Conservation (phyloP, 2,888 invertebrate genomes). For the Apamea crenata region DNA sequence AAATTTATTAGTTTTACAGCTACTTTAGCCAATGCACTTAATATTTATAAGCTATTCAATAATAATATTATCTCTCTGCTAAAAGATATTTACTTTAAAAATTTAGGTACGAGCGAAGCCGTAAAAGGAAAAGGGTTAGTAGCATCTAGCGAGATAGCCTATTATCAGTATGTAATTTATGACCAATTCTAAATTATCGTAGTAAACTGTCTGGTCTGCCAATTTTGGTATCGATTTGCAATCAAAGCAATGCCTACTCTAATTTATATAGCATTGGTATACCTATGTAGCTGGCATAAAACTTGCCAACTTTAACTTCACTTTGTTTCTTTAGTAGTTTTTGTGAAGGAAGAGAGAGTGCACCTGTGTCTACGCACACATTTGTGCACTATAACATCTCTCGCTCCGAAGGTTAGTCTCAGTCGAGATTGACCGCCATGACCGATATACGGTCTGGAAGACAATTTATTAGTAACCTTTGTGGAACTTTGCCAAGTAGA, state of each 20-base stretch:
- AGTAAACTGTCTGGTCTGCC: not conserved
- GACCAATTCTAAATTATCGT: not conserved
- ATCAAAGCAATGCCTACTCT: not conserved
- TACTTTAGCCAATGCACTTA: too few species aligned
- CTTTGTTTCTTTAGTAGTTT: not conserved
- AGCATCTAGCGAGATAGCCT: conserved; percentile 10
- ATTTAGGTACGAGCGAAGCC: conserved; percentile 14
- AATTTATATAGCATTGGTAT: not conserved
- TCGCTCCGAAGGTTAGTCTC: not conserved
- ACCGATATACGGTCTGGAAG: not conserved
- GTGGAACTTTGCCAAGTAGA: not conserved
- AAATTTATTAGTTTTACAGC: too few species aligned
- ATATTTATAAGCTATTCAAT: too few species aligned
- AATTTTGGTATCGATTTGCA: not conserved
- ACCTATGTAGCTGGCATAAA: not conserved
- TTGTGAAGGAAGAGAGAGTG: not conserved
- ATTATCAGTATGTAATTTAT: conserved; percentile 15
- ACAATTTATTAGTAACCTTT: not conserved
- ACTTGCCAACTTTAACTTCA: not conserved
- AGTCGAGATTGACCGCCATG: not conserved
- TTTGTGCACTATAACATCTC: not conserved
- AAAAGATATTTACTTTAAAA: too few species aligned
- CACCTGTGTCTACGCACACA: not conserved
- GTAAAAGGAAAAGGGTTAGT: conserved; percentile 33
- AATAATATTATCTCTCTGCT: not conserved